Conservation (phyloP, 2,113 vertebrate genomes). For the Symphodus melops region DNA sequence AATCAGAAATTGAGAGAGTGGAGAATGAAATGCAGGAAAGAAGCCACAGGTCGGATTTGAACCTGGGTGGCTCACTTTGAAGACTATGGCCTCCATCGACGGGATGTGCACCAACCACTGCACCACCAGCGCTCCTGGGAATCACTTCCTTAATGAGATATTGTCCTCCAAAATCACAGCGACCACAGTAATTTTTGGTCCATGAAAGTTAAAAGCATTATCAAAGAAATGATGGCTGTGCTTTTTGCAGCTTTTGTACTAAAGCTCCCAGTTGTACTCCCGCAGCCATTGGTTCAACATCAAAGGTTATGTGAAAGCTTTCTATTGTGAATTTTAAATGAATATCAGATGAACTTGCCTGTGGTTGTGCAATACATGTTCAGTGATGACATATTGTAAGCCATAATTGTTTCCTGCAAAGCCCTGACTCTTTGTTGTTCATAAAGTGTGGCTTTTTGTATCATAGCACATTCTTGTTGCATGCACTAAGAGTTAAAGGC, state of each 20-base stretch:
- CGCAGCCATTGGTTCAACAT: neutral
- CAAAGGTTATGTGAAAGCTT: constrained; percentile 1
- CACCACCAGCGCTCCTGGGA: too few relatives aligned
- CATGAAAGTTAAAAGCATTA: neutral
- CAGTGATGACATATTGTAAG: neutral
- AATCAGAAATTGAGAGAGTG: too few relatives aligned
- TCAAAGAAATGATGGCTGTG: too few relatives aligned
- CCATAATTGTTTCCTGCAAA: neutral
- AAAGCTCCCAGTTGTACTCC: neutral
- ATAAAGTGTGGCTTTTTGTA: neutral
- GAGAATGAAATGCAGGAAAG: too few relatives aligned
- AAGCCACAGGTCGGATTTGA: too few relatives aligned
- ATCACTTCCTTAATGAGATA: neutral
- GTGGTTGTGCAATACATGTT: too few relatives aligned
- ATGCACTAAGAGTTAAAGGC: too few relatives aligned
- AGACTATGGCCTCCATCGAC: too few relatives aligned
- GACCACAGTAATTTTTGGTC: neutral
- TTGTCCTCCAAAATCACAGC: neutral
- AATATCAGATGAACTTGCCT: neutral
- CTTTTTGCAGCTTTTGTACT: neutral
- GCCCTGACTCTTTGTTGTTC: neutral
- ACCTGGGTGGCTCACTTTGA: too few relatives aligned
- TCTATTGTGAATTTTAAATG: neutral
- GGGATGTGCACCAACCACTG: too few relatives aligned
- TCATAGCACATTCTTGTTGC: too few relatives aligned